Evolutionary conservation across 2,113 vertebrate genomes (phyloP).

Genomic region (Oenanthe melanoleuca): DNA sequence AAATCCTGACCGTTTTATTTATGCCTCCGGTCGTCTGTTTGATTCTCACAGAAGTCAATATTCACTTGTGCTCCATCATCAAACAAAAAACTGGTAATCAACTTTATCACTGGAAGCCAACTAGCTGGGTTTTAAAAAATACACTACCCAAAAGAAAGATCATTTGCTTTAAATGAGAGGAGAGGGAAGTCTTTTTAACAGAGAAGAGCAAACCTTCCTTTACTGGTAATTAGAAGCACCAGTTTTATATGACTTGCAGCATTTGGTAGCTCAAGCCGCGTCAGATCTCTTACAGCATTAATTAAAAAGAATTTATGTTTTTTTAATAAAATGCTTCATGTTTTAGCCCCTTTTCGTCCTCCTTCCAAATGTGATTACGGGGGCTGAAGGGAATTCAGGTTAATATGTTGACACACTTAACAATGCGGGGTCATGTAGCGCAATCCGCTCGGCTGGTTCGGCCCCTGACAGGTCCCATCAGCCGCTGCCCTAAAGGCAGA

Average conservation of each 20-base stretch:
- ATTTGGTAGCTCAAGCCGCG: slow-evolving; percentile 73
- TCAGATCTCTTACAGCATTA: slow-evolving; percentile 79
- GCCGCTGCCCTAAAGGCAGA: slow-evolving; percentile 92
- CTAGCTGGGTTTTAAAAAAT: slow-evolving; percentile 54
- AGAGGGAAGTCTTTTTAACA: slow-evolving; percentile 57
- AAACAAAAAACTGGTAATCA: slow-evolving; percentile 72
- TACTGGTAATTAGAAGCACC: slow-evolving; percentile 78
- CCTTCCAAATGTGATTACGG: slow-evolving; percentile 78
- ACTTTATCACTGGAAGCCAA: slow-evolving; percentile 71
- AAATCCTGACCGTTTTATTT: slow-evolving; percentile 63
- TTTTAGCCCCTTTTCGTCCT: slow-evolving; percentile 75
- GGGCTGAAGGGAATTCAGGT: slow-evolving; percentile 99
- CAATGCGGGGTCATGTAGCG: slow-evolving; percentile 95
- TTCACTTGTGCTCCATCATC: slow-evolving; percentile 70
- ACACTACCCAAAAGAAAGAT: slow-evolving; percentile 62
- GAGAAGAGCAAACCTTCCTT: slow-evolving; percentile 68
- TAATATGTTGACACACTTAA: slow-evolving; percentile 99
- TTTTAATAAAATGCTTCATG: slow-evolving; percentile 84
- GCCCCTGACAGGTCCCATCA: slow-evolving; percentile 97
- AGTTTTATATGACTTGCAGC: slow-evolving; percentile 76
- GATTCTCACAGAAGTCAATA: slow-evolving; percentile 70
- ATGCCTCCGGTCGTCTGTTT: slow-evolving; percentile 67
- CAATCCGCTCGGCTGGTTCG: slow-evolving; percentile 88
- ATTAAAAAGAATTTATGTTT: slow-evolving; percentile 85
- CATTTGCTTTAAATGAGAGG: slow-evolving; percentile 65